Conservation (phyloP, 2,888 invertebrate species). For the Morpho achilles region DNA sequence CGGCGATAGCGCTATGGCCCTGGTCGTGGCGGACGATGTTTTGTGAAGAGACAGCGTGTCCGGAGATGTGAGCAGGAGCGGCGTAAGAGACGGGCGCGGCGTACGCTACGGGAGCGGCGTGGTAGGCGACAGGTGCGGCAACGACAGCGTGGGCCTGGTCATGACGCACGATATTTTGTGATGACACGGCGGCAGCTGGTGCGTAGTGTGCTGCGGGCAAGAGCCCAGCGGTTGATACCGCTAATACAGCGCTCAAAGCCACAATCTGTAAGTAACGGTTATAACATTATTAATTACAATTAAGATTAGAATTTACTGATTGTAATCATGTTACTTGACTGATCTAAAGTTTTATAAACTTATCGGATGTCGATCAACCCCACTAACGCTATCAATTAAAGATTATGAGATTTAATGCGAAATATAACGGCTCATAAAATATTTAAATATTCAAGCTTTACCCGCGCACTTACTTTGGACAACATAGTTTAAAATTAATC, state of each 20-base stretch:
- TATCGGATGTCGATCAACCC: too few species aligned
- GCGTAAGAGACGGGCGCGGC: conserved; percentile 30
- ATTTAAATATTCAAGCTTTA: background rate
- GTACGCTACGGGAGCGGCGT: conserved; percentile 30
- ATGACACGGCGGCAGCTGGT: conserved; percentile 50
- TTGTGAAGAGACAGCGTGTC: conserved; percentile 38
- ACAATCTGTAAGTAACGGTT: conserved; percentile 40
- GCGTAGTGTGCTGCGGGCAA: conserved; percentile 52
- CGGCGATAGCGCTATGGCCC: conserved; percentile 33
- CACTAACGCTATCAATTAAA: too few species aligned
- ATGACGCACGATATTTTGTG: conserved; percentile 57
- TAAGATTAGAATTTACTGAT: background rate
- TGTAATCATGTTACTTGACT: too few species aligned
- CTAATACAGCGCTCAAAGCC: conserved; percentile 48
- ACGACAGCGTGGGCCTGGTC: conserved; percentile 45
- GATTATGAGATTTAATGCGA: too few species aligned
- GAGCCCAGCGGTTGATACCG: conserved; percentile 53
- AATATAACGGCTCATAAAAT: background rate
- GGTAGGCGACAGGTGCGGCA: conserved; percentile 31
- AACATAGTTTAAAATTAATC: conserved; percentile 45
- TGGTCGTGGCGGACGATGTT: conserved; percentile 43
- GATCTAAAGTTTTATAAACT: too few species aligned
- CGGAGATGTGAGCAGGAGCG: conserved; percentile 37
- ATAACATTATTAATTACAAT: background rate
- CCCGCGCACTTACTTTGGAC: conserved; percentile 53